Evolutionary conservation across 2,797 vertebrate species (phyloP), one percentile per base, ranked within the genome.

Genomic region (Cygnus olor): DNA sequence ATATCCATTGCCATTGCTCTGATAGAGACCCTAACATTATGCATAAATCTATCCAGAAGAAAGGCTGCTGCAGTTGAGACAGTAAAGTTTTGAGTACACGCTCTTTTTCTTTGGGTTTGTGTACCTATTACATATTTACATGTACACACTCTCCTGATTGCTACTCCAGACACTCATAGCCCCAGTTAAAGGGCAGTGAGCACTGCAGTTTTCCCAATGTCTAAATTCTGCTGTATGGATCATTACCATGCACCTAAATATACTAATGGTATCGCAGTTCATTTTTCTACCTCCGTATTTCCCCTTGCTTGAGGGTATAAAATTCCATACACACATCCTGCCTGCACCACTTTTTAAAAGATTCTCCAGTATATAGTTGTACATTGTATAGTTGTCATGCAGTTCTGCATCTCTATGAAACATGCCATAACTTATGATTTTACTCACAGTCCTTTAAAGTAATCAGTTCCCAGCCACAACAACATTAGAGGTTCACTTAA

Each of bases 351-450:
- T 53, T 90, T 22, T 56, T 78, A 77, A 58, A 27, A 53, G 54
- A 34, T 68, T 78, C 61, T 89, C 57, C 70, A 70, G 76, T 34
- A 44, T 28, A 63, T 44, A 76, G 20, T 2, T 77, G 28, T 14
- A n/a, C 3, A 34, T 38, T 73, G 15, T 13, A 15, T 5, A 73
- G 47, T 10, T 82, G 61, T 74, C 76, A 77, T 5, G 32, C 7
- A 64, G 68, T 19, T 57, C 8, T 79, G 53, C 30, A 61, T 92
- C 60, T 76, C 85, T 83, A 66, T 32, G 70, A 92, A 90, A 90
- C 66, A 64, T 47, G 71, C 34, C 24, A 61, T 78, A 80, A 97
- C 89, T 96, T 93, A 92, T 40, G 74, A 88, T 90, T 80, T 91
- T 91, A 89, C 57, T 73, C 64, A 56, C 1, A 20, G 87, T 30